Evolutionary conservation across 2,888 invertebrate genomes (phyloP).

Genomic region (Punctoribates punctum): DNA sequence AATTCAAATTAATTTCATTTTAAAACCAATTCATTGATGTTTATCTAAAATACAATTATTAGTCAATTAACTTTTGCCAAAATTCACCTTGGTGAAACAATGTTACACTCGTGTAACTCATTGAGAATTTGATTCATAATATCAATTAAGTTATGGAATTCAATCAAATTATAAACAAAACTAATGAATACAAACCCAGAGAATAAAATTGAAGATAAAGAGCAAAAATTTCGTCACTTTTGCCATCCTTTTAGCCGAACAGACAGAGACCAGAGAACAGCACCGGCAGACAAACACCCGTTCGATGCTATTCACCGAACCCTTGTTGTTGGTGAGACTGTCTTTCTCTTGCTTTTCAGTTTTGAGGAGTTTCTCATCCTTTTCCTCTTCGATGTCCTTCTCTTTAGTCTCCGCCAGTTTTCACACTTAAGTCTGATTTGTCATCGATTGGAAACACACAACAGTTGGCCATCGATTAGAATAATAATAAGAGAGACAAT

Average conservation of each 20-base stretch:
- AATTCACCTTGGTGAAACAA: no score
- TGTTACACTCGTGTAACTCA: background rate
- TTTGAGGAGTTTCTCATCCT: background rate
- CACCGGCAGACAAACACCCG: constrained; percentile 29
- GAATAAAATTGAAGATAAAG: background rate
- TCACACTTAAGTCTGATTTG: background rate
- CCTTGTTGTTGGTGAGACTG: background rate
- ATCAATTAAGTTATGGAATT: background rate
- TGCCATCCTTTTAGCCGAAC: constrained; percentile 21
- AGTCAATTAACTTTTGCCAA: no score
- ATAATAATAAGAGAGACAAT: background rate
- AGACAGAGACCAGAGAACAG: constrained; percentile 8
- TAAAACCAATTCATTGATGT: no score
- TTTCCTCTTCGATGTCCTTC: constrained; percentile 3
- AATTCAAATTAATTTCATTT: no score
- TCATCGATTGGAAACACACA: background rate
- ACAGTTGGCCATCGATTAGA: constrained; percentile 19
- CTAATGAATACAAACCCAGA: constrained; percentile 21
- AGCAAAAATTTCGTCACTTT: constrained; percentile 27
- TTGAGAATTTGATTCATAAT: no score
- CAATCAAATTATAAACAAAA: background rate
- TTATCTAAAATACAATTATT: no score
- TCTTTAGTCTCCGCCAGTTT: constrained; percentile 29
- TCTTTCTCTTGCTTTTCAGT: constrained; percentile 6
- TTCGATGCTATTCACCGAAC: background rate